Base-by-base conservation (phyloP, 2,888 invertebrate species). In the Ypsolopha scabrella region DNA sequence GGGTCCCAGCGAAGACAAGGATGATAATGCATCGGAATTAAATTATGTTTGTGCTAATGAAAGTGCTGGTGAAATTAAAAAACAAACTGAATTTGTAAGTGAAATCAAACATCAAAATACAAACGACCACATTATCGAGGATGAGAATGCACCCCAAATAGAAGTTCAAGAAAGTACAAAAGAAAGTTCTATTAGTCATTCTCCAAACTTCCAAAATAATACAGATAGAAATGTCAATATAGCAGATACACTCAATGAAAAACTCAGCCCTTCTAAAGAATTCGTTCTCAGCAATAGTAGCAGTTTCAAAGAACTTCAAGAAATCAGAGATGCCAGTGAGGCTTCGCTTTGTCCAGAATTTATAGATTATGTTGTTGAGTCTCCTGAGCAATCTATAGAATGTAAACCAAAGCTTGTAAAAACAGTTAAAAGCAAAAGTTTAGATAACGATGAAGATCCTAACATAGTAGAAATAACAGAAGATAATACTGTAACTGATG, bases 341-440 rank as follows among this genome's bases (percentile, higher is more conserved):
- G 24, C 9, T 51, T 43, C 51, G 35, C 51, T 54, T 46, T 13
- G 41, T 53, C 54, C 55, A 49, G 48, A 52, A 52, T 47, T 57
- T 56, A 52, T 60, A 37, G 51, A 54, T 6, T 87, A 87, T 55
- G 69, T 75, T 33, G 87, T 87, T 7, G 87, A 87, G 72, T 71
- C 75, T 61, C 87, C 87, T 36, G 79, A 83, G 10, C 72, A 76
- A 50, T 62, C 70, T 7, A 50, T 60, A 46, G 77, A 71, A 60
- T 60, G 48, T 52, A 79, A 76, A 68, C 57, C 65, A 11, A 85
- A 82, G 62, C 60, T 85, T 54, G 68, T 62, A 51, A 67, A 56
- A 52, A 64, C 64, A 37, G 48, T 68, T 7, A 87, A 87, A 71
- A 87, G 87, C 62, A 87, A 86, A 65, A 87, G 87, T 58, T 74